phyloP scores from a whole-genome alignment of 2,888 invertebrate genomes.

The Latrodectus elegans region DNA sequence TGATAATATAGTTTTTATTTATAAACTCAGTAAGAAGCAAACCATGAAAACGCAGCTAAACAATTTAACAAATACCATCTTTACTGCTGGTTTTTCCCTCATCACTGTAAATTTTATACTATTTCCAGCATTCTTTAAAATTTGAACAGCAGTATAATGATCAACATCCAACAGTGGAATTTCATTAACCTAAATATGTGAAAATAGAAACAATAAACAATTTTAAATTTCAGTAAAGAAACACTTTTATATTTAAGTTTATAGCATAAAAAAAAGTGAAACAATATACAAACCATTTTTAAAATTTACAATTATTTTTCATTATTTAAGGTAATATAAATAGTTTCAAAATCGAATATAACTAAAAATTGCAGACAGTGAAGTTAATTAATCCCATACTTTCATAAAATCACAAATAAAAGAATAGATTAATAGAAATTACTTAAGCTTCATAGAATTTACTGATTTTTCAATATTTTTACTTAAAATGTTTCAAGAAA shows the following conservation, averaged over 20 bases:
- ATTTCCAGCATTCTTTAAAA: conserved; percentile 60
- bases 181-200: conserved; percentile 45
- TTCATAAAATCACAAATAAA: no score
- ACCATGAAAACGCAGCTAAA: background rate
- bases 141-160: conserved; percentile 88
- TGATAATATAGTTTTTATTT: background rate
- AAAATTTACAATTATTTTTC: background rate
- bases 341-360: background rate
- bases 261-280: background rate
- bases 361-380: background rate
- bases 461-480: no score
- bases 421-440: no score
- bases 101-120: conserved; percentile 41
- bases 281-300: background rate
- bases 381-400: no score
- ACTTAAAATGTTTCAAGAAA: no score
- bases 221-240: background rate
- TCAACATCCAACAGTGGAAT: conserved; percentile 86
- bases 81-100: conserved; percentile 30
- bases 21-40: background rate
- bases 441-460: no score
- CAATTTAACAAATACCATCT: background rate
- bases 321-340: background rate
- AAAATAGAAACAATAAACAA: background rate
- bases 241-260: background rate